phyloP scores from a whole-genome alignment of 2,888 invertebrate genomes.

The Trichogramma dendrolimi region DNA sequence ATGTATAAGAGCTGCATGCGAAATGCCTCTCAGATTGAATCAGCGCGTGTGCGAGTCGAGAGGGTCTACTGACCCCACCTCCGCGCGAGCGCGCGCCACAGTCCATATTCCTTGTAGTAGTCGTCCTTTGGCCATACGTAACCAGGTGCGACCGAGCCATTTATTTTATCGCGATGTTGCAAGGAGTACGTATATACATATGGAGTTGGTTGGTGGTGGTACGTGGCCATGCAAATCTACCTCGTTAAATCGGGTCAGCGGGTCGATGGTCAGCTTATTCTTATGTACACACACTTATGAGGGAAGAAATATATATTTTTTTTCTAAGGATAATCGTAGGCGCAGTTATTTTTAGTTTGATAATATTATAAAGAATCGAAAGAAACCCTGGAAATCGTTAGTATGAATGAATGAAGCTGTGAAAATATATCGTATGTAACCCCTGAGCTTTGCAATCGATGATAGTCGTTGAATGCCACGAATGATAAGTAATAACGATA shows the following conservation, averaged over 20 bases:
- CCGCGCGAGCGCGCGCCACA: too few relatives aligned
- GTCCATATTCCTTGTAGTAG: too few relatives aligned
- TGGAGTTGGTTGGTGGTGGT: neutral
- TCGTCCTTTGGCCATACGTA: too few relatives aligned
- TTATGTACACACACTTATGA: neutral
- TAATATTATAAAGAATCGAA: too few relatives aligned
- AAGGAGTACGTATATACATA: neutral
- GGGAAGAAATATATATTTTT: too few relatives aligned
- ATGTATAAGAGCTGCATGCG: constrained; percentile 17
- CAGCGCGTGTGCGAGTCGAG: constrained; percentile 18
- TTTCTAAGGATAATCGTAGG: neutral
- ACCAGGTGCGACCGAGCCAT: constrained; percentile 39
- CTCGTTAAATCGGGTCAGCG: constrained; percentile 38
- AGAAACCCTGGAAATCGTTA: too few relatives aligned
- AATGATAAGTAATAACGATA: too few relatives aligned
- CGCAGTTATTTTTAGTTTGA: neutral
- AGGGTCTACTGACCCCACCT: neutral
- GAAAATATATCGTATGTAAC: too few relatives aligned
- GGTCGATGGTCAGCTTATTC: constrained; percentile 29
- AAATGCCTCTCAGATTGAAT: constrained; percentile 43
- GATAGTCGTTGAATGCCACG: too few relatives aligned
- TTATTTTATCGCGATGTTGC: constrained; percentile 32
- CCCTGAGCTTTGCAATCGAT: too few relatives aligned
- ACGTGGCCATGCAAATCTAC: constrained; percentile 38
- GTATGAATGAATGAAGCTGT: too few relatives aligned